These are phyloP conservation scores for Drosophila jambulina DNA, from an alignment of 1,140 invertebrate species.

Conservation along the genomic window DNA sequence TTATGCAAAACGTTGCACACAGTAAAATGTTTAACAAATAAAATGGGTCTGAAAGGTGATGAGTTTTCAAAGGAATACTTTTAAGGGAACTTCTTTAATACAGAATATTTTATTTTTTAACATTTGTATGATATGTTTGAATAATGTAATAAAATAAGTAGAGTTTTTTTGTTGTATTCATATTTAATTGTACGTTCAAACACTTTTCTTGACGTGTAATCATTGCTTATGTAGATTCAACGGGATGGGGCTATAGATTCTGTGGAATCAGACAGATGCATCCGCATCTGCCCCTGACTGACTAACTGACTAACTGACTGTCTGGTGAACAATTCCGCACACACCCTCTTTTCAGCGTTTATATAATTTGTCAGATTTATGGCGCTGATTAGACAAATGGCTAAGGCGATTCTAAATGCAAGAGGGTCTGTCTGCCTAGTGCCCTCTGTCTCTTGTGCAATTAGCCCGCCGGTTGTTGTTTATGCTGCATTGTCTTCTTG, in stretches of 20 bases:
- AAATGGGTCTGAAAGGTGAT: not conserved
- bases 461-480: constrained; percentile 69
- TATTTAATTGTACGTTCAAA: not conserved
- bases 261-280: constrained; percentile 68
- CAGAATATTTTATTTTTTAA: not conserved
- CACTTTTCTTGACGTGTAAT: not conserved
- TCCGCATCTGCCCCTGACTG: constrained; percentile 72
- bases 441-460: constrained; percentile 62
- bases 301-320: constrained; percentile 22
- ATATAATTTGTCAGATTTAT: constrained; percentile 82
- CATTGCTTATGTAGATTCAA: constrained; percentile 18
- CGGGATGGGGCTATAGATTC: constrained; percentile 34
- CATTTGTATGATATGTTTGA: too few relatives aligned
- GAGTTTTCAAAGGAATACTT: not conserved
- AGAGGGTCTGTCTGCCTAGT: constrained; percentile 3
- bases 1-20: constrained; percentile 70
- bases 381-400: constrained; percentile 68
- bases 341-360: constrained; percentile 71
- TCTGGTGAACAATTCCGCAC: constrained; percentile 63
- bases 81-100: too few relatives aligned
- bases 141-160: not conserved
- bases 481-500: constrained; percentile 72
- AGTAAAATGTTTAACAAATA: not conserved
- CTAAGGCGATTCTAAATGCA: constrained; percentile 60
- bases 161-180: not conserved